phyloP scores from a whole-genome alignment of 1,140 invertebrate species.

The Ditylenchus dipsaci region DNA sequence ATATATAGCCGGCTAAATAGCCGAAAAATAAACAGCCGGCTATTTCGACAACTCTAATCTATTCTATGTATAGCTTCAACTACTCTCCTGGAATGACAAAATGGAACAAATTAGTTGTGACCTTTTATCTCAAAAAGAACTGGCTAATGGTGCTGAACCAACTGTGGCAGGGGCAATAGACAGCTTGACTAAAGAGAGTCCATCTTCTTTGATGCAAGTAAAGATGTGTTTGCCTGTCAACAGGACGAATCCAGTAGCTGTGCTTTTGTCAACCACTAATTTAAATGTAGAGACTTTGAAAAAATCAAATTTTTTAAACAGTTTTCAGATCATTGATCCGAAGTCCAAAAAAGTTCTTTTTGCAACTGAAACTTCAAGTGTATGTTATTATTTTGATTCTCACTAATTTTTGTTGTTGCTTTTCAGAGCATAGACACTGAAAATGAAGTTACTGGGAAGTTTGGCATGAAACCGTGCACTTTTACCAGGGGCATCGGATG shows the following conservation, averaged over 20 bases:
- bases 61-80: constrained; percentile 2
- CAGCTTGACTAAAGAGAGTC: not conserved
- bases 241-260: constrained; percentile 18
- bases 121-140: constrained; percentile 12
- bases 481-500: constrained; percentile 44
- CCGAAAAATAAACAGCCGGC: no score
- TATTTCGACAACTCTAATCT: not conserved
- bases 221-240: constrained; percentile 25
- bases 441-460: constrained; percentile 3
- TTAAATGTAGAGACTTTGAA: constrained; percentile 22
- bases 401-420: not conserved
- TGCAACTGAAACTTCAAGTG: no score
- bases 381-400: no score
- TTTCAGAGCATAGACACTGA: constrained; percentile 12
- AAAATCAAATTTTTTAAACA: constrained; percentile 3
- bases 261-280: constrained; percentile 23
- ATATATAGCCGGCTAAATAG: no score
- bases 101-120: constrained; percentile 21
- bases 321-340: no score
- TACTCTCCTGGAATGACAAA: constrained; percentile 27
- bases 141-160: not conserved
- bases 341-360: no score
- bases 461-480: not conserved
- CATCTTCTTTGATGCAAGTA: constrained; percentile 19
- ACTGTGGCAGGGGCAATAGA: not conserved